Conservation (phyloP, 64 coral and sea anemone species). For the Actinia equina region DNA sequence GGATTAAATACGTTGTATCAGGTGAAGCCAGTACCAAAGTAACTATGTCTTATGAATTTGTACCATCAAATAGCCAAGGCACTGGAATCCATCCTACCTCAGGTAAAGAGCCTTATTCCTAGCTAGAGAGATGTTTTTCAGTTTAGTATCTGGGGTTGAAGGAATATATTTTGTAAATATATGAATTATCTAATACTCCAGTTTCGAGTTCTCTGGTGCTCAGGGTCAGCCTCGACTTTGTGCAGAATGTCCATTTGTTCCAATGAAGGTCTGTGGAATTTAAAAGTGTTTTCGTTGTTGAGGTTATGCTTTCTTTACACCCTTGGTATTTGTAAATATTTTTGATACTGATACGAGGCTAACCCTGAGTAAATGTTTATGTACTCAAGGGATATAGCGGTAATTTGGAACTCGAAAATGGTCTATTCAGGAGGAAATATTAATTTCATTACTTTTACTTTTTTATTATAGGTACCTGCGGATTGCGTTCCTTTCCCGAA, state of each 20-base stretch:
- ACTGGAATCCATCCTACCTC: neutral
- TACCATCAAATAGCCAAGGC: neutral
- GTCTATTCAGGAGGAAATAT: neutral
- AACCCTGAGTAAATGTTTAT: no score
- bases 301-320: no score
- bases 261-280: no score
- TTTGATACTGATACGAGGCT: no score
- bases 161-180: neutral
- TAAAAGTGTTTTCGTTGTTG: no score
- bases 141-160: no score
- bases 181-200: neutral
- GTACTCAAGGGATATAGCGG: no score
- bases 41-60: conserved; percentile 42
- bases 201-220: no score
- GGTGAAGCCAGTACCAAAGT: conserved; percentile 54
- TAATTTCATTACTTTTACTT: neutral
- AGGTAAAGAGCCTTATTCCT: neutral
- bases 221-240: no score
- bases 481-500: neutral
- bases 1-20: conserved; percentile 62
- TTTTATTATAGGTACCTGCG: conserved; percentile 1
- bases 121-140: neutral
- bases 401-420: no score
- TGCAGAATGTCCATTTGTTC: no score
- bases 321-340: no score